Evolutionary conservation across 2,888 invertebrate species (phyloP), one percentile per base, ranked within the genome.

Genomic region (Tortricodes alternella): DNA sequence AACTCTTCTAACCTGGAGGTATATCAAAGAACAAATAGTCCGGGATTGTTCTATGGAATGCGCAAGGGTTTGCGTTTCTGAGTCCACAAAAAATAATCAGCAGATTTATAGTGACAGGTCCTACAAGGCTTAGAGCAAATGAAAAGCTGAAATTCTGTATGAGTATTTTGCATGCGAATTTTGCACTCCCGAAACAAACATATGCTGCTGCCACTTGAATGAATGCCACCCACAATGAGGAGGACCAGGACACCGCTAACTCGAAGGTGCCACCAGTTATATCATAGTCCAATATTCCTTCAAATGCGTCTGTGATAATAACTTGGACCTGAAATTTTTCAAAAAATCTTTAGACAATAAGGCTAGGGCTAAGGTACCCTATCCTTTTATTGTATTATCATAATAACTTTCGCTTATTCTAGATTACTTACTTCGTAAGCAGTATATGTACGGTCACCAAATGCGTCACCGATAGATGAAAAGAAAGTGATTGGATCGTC

Each of bases 91-190:
- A 82, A 0, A 92, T 82, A 29, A 96, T 93, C 27, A 96, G 89
- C n/a, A 93, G 74, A 13, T 93, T 93, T 1, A 97, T 89, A 2
- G 95, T 92, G 1, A 94, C 90, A 0, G 97, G 97, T 0, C 95
- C 94, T 0, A 94, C 93, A 8, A 98, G 86, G 68, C 92, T 94
- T 34, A 97, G 85, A 0, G 98, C 97, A 60, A 98, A 92, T 0
- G 98, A 95, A 70, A 95, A 97, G 67, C 97, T 95, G 76, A 97
- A 95, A 50, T 94, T 93, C 79, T 98, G 98, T 75, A 98, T 97
- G 76, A 96, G 93, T 61, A 97, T 95, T 89, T 96, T 96, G 87
- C 96, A 97, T 0, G 97, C 95, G 65, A 96, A 96, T 85, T 96
- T 97, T 3, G 94, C 92, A 61, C 92, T 92, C 15, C 90, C 89